These are phyloP conservation scores for Amyelois transitella DNA, from an alignment of 1,140 invertebrate genomes.

Conservation along the genomic window DNA sequence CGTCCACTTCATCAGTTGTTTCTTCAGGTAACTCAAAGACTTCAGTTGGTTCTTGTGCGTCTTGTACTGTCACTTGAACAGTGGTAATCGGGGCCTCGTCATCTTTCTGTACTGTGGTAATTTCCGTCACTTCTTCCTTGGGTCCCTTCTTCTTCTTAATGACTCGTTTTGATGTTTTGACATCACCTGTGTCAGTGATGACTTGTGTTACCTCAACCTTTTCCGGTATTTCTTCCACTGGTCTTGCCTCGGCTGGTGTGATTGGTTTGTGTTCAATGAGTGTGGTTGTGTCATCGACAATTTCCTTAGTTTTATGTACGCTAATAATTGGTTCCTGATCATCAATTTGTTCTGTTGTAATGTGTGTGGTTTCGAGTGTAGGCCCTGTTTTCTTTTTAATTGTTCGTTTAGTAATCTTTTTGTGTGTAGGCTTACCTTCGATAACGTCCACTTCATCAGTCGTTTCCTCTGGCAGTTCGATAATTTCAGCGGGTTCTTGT, in stretches of 20 bases:
- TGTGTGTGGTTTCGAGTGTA: conserved; percentile 20
- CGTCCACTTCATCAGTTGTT: too few relatives aligned
- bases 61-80: too few relatives aligned
- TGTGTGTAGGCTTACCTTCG: conserved; percentile 29
- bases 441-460: conserved; percentile 12
- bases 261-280: conserved; percentile 19
- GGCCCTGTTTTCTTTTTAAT: background rate
- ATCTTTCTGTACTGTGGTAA: too few relatives aligned
- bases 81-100: too few relatives aligned
- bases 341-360: conserved; percentile 28
- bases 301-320: too few relatives aligned
- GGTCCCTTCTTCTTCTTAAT: too few relatives aligned
- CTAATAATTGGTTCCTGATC: conserved; percentile 27
- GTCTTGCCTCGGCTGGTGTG: conserved; percentile 9
- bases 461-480: conserved; percentile 17
- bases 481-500: conserved; percentile 18
- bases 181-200: conserved; percentile 11
- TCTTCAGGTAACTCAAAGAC: too few relatives aligned
- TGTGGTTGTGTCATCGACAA: too few relatives aligned
- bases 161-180: too few relatives aligned
- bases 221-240: conserved; percentile 9
- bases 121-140: too few relatives aligned
- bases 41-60: too few relatives aligned
- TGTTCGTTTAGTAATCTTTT: conserved; percentile 42
- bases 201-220: conserved; percentile 23